A percentile compares a stretch with the other conserved stretches of the same genome.
Evolutionary conservation across 1,140 invertebrate genomes (phyloP).

Genomic region (Pteromalus puparum): DNA sequence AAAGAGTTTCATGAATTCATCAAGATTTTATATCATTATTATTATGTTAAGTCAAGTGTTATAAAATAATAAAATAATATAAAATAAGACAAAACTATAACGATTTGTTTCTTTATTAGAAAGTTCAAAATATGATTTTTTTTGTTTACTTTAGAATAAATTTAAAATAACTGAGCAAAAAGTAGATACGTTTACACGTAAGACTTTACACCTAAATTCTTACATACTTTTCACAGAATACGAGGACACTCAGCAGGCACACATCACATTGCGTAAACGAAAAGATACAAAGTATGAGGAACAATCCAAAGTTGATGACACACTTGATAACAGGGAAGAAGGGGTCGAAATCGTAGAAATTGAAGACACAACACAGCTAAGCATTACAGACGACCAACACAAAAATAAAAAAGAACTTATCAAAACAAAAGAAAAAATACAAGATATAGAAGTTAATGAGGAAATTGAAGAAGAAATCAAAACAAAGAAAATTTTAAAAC

Average conservation of each 20-base stretch:
- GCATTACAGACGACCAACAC: slow-evolving; percentile 42
- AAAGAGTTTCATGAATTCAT: not conserved
- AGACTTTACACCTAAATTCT: slow-evolving; percentile 70
- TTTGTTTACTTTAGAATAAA: not conserved
- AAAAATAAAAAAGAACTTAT: slow-evolving; percentile 52
- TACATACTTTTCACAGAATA: slow-evolving; percentile 76
- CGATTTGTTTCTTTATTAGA: too few species aligned
- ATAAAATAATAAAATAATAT: too few species aligned
- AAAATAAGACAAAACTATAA: too few species aligned
- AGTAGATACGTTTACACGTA: slow-evolving; percentile 51
- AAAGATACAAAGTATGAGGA: slow-evolving; percentile 69
- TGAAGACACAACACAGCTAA: slow-evolving; percentile 58
- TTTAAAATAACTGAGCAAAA: slow-evolving; percentile 23
- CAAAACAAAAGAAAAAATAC: slow-evolving; percentile 58
- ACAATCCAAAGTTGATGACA: slow-evolving; percentile 65
- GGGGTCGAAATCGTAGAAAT: slow-evolving; percentile 66
- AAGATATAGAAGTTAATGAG: slow-evolving; percentile 58
- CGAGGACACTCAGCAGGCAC: slow-evolving; percentile 75
- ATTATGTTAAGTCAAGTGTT: too few species aligned
- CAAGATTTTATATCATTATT: too few species aligned
- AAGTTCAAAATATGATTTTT: too few species aligned
- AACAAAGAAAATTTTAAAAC: slow-evolving; percentile 60
- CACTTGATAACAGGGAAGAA: slow-evolving; percentile 66
- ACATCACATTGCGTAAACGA: slow-evolving; percentile 72
- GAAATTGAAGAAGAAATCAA: slow-evolving; percentile 57